Conservation (phyloP, 2,113 vertebrate species). For the Carollia perspicillata region DNA sequence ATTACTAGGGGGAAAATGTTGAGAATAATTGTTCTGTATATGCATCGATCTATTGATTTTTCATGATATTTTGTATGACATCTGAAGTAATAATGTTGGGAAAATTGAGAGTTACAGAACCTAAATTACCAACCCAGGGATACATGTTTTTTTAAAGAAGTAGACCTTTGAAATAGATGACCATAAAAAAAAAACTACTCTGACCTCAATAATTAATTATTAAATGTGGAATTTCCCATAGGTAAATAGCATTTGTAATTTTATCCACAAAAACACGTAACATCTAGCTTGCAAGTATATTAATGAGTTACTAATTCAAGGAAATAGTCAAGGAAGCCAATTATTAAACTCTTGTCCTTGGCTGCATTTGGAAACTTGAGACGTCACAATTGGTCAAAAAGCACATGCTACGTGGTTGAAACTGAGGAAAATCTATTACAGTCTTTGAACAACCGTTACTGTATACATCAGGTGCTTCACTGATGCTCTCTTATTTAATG, state of each 20-base stretch:
- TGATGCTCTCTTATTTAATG: neutral
- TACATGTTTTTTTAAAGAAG: neutral
- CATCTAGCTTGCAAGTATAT: neutral
- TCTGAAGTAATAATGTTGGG: neutral
- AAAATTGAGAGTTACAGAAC: neutral
- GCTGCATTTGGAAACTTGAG: neutral
- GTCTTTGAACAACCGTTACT: neutral
- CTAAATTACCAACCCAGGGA: neutral
- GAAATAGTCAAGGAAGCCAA: slow-evolving; percentile 23
- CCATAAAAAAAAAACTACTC: neutral
- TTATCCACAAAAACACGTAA: neutral
- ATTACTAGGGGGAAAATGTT: neutral
- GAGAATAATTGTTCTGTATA: neutral
- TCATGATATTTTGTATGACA: slow-evolving; percentile 26
- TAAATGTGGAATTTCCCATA: slow-evolving; percentile 32
- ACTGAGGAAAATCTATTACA: neutral
- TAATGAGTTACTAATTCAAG: slow-evolving; percentile 16
- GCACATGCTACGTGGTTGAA: neutral
- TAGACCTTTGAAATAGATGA: neutral
- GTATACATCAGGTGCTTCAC: neutral
- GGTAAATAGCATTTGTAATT: slow-evolving; percentile 17
- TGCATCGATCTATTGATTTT: neutral
- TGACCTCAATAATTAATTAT: slow-evolving; percentile 23
- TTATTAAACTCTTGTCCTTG: slow-evolving; percentile 14
- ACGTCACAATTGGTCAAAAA: neutral